Evolutionary conservation across 2,888 invertebrate species (phyloP).

Genomic region (Ophion costatus): DNA sequence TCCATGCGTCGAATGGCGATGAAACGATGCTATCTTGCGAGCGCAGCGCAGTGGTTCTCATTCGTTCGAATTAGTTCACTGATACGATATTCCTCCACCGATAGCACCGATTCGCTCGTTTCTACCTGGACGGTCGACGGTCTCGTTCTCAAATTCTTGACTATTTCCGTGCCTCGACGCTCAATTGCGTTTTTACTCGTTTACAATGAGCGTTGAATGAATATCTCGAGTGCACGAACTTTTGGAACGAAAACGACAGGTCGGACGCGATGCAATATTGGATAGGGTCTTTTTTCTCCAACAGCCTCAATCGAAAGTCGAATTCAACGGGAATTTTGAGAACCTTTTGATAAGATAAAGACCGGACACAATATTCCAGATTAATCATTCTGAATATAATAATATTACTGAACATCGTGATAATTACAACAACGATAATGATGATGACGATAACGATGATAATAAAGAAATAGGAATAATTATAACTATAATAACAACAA

Average conservation of each 20-base stretch:
- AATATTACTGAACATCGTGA: neutral
- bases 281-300: too few relatives aligned
- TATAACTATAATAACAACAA: too few relatives aligned
- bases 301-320: too few relatives aligned
- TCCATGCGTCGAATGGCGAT: constrained; percentile 52
- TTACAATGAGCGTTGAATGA: neutral
- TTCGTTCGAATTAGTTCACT: constrained; percentile 43
- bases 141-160: neutral
- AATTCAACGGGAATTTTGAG: neutral
- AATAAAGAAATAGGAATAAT: neutral
- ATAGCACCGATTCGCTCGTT: constrained; percentile 40
- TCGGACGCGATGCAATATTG: neutral
- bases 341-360: neutral
- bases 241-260: neutral
- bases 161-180: neutral
- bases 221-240: neutral
- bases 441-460: neutral
- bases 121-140: constrained; percentile 1
- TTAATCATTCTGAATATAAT: neutral
- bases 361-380: neutral
- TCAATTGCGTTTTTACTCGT: neutral
- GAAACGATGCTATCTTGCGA: constrained; percentile 61
- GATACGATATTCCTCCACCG: constrained; percentile 51
- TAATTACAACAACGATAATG: neutral
- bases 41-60: constrained; percentile 65